Percentiles rank a stretch among this genome's conserved stretches.
phyloP scores from a whole-genome alignment of 1,140 invertebrate genomes.

The Sweltsa coloradensis region DNA sequence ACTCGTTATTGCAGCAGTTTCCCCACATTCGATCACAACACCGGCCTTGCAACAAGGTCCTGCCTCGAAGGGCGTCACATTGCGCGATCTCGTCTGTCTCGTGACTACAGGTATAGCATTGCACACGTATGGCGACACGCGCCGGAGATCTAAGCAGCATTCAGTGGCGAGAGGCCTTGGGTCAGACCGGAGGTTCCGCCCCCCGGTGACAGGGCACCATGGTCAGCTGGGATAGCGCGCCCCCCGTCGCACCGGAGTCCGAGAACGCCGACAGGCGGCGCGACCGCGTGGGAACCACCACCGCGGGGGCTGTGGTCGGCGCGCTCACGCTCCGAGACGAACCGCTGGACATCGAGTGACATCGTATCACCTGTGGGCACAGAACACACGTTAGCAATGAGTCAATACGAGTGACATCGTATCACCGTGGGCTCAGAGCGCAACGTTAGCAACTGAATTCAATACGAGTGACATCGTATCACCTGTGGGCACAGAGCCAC shows the following conservation, averaged over 20 bases:
- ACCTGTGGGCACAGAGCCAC: conserved; percentile 20
- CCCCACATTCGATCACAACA: too few species aligned
- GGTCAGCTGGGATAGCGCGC: conserved; percentile 1
- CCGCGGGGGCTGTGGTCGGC: not conserved
- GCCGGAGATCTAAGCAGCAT: too few species aligned
- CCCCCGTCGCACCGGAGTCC: not conserved
- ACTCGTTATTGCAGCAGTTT: too few species aligned
- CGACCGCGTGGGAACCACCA: not conserved
- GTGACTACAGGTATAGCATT: too few species aligned
- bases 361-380: conserved; percentile 24
- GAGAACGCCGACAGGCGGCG: conserved; percentile 6
- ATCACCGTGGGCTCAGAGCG: too few species aligned
- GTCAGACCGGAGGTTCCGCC: not conserved
- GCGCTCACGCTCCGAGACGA: not conserved
- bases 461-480: conserved; percentile 28
- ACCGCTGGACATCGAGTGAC: conserved; percentile 26
- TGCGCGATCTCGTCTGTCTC: too few species aligned
- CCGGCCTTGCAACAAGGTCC: too few species aligned
- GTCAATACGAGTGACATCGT: too few species aligned
- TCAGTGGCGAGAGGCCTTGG: not conserved
- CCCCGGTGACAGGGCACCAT: conserved; percentile 4
- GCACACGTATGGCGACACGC: too few species aligned
- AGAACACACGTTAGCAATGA: too few species aligned
- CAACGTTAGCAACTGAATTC: too few species aligned
- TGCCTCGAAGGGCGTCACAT: too few species aligned